phyloP scores from a whole-genome alignment of 1,140 invertebrate species.

The Hylyphantes graminicola region DNA sequence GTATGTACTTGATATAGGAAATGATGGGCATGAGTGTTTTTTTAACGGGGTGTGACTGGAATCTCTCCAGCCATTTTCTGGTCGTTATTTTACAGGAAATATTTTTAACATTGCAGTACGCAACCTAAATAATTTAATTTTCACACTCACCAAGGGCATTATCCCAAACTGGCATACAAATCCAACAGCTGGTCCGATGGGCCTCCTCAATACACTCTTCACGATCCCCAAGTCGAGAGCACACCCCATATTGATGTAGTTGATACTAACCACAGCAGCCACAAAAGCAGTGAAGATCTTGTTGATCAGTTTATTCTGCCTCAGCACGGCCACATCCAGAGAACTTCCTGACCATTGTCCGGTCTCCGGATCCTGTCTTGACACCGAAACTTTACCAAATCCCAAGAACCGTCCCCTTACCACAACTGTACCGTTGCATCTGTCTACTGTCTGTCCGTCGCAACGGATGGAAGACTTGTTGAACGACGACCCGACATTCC shows the following conservation, averaged over 20 bases:
- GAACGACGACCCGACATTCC: not conserved
- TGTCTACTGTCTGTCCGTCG: not conserved
- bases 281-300: conserved; percentile 79
- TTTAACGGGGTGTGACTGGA: no score
- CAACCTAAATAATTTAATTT: not conserved
- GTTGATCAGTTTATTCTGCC: conserved; percentile 9
- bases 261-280: conserved; percentile 80
- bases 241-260: conserved; percentile 93
- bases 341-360: not conserved
- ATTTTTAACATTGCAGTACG: not conserved
- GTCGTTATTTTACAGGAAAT: not conserved
- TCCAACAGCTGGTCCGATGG: conserved; percentile 84
- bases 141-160: conserved; percentile 84
- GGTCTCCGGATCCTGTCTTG: not conserved
- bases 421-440: not conserved
- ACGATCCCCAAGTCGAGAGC: conserved; percentile 83
- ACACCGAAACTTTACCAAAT: not conserved
- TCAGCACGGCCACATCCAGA: conserved; percentile 14
- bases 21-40: no score
- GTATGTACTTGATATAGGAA: no score
- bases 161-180: conserved; percentile 84
- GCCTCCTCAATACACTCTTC: conserved; percentile 76
- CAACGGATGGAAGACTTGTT: not conserved
- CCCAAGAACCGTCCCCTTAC: conserved; percentile 30
- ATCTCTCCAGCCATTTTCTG: no score